Percentiles rank a stretch among this genome's conserved stretches.
phyloP scores from a whole-genome alignment of 2,797 vertebrate genomes.

The Pempheris klunzingeri region DNA sequence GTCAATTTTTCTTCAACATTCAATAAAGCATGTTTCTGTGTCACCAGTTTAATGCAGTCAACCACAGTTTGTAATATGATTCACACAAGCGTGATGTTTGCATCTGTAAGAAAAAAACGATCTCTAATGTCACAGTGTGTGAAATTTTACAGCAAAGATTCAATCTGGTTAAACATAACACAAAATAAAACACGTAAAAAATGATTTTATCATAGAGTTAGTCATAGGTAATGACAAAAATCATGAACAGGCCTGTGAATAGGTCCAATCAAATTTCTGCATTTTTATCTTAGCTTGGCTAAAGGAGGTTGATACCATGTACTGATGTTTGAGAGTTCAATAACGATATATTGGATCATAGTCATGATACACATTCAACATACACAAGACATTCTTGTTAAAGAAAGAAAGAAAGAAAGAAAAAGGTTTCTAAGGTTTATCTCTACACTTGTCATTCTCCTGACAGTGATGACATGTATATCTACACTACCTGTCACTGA shows the following conservation, averaged over 20 bases:
- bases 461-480: slow-evolving; percentile 28
- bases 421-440: slow-evolving; percentile 15
- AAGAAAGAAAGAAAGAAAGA: slow-evolving; percentile 8
- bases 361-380: too few relatives aligned
- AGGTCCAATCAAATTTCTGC: neutral
- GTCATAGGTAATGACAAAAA: neutral
- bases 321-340: neutral
- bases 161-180: neutral
- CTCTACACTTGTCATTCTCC: neutral
- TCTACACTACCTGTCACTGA: slow-evolving; percentile 18
- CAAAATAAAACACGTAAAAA: neutral
- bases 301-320: too few relatives aligned
- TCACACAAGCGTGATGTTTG: slow-evolving; percentile 1
- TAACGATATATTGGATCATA: neutral
- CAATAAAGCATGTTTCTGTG: neutral
- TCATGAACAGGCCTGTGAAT: neutral
- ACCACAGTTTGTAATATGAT: slow-evolving; percentile 1
- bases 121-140: neutral
- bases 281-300: neutral
- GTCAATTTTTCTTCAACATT: slow-evolving; percentile 18
- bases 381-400: too few relatives aligned
- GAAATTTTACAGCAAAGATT: neutral
- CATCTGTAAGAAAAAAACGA: neutral
- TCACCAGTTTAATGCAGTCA: slow-evolving; percentile 11
- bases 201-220: neutral